These are phyloP conservation scores for Horisme vitalbata DNA, from an alignment of 2,888 invertebrate species.

Conservation along the genomic window DNA sequence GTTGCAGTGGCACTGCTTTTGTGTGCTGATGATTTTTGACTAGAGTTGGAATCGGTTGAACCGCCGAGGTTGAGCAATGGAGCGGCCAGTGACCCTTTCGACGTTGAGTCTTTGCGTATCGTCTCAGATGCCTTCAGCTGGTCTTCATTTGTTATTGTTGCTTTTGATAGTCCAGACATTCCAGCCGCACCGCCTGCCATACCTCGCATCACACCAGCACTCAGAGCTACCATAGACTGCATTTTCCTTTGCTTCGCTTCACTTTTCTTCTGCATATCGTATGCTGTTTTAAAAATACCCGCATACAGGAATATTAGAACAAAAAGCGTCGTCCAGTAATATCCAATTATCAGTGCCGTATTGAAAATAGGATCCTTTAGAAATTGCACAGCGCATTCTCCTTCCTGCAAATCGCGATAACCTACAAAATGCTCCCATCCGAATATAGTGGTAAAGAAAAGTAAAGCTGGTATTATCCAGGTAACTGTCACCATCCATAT, in stretches of 20 bases:
- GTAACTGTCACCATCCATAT: conserved; percentile 98
- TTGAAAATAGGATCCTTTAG: conserved; percentile 98
- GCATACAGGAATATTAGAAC: conserved; percentile 98
- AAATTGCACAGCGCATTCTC: conserved; percentile 98
- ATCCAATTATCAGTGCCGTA: conserved; percentile 97
- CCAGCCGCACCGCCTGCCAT: conserved; percentile 95
- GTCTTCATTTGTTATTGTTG: conserved; percentile 87
- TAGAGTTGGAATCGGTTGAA: conserved; percentile 84
- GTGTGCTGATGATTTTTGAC: conserved; percentile 83
- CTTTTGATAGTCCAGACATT: conserved; percentile 91
- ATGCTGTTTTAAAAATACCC: conserved; percentile 98
- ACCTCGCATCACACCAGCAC: conserved; percentile 94
- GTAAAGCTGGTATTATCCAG: conserved; percentile 97
- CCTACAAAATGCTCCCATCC: conserved; percentile 99
- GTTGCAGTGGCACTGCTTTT: conserved; percentile 82
- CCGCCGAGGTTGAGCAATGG: conserved; percentile 67
- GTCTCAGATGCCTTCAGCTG: conserved; percentile 83
- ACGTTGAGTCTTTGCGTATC: conserved; percentile 64
- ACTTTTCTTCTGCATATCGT: conserved; percentile 98
- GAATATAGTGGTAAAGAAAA: conserved; percentile 99
- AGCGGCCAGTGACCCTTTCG: conserved; percentile 67
- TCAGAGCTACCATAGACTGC: conserved; percentile 96
- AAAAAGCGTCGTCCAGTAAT: conserved; percentile 98
- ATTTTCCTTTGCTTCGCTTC: conserved; percentile 97
- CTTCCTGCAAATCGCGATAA: conserved; percentile 92